These are phyloP conservation scores for Sycophaga agraensis DNA, from an alignment of 1,140 invertebrate genomes.

Conservation along the genomic window DNA sequence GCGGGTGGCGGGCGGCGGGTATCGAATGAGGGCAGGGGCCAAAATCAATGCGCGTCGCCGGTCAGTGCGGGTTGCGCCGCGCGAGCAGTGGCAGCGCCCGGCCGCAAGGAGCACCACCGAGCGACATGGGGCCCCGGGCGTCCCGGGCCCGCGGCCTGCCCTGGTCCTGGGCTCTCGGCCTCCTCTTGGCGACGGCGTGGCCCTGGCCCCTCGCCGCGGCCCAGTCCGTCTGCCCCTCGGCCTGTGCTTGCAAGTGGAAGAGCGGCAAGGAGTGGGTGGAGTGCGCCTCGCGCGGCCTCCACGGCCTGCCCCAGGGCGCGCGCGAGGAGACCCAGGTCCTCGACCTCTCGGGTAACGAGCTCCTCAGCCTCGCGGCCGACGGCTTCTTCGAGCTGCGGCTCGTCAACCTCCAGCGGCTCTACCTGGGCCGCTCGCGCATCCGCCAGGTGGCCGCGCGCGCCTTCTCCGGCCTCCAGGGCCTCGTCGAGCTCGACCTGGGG, in stretches of 20 bases:
- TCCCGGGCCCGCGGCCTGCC: too few species aligned
- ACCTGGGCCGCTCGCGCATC: conserved; percentile 74
- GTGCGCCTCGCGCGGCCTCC: conserved; percentile 74
- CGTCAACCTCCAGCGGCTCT: conserved; percentile 85
- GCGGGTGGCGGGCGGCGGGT: too few species aligned
- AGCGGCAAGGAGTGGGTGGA: conserved; percentile 87
- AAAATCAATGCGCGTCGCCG: too few species aligned
- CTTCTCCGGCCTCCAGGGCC: conserved; percentile 80
- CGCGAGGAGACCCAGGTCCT: conserved; percentile 87
- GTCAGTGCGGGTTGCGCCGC: too few species aligned
- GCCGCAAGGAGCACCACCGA: too few species aligned
- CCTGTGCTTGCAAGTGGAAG: conserved; percentile 88
- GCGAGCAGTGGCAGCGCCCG: too few species aligned
- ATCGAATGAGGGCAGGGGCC: too few species aligned
- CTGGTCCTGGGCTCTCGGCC: too few species aligned
- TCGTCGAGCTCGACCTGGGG: conserved; percentile 86
- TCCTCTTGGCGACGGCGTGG: too few species aligned
- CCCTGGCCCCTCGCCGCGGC: too few species aligned
- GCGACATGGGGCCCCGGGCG: too few species aligned
- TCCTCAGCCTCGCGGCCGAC: conserved; percentile 74
- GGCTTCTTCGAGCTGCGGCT: conserved; percentile 76
- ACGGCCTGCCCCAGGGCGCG: conserved; percentile 76
- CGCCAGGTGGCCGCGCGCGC: conserved; percentile 75
- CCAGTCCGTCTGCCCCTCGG: conserved; percentile 77
- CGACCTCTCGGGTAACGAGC: conserved; percentile 79